Conservation (phyloP, 2,113 vertebrate species). For the Tretioscincus oriximinensis region DNA sequence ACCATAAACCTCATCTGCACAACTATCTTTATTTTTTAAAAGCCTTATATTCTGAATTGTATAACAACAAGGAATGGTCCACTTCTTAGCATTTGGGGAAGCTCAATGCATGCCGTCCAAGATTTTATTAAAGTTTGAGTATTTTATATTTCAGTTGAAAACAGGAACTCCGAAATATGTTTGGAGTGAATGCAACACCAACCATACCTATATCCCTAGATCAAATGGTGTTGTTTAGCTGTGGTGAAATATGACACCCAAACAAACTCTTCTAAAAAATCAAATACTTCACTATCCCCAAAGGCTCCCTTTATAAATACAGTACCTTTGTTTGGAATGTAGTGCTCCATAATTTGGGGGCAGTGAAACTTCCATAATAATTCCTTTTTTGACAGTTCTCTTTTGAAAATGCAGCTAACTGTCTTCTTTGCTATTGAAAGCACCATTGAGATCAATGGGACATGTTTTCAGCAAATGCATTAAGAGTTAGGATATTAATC, state of each 20-base stretch:
- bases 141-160: no score
- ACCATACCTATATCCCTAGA: constrained; percentile 44
- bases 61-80: neutral
- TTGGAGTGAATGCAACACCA: constrained; percentile 29
- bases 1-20: no score
- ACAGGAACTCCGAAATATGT: no score
- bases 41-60: neutral
- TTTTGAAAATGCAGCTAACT: neutral
- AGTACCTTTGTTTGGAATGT: constrained; percentile 54
- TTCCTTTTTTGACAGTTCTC: constrained; percentile 55
- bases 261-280: constrained; percentile 33
- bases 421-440: neutral
- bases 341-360: constrained; percentile 58
- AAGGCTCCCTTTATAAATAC: constrained; percentile 28
- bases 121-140: neutral
- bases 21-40: no score
- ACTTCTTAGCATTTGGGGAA: neutral
- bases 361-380: constrained; percentile 63
- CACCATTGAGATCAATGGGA: constrained; percentile 12
- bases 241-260: constrained; percentile 43
- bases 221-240: constrained; percentile 50
- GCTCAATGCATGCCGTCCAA: neutral
- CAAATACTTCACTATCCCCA: neutral
- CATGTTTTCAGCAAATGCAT: neutral
- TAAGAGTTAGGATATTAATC: constrained; percentile 32